Evolutionary conservation across 53 echinoderm and acorn worm species (phyloP).

Genomic region (Pentamera pediparva): DNA sequence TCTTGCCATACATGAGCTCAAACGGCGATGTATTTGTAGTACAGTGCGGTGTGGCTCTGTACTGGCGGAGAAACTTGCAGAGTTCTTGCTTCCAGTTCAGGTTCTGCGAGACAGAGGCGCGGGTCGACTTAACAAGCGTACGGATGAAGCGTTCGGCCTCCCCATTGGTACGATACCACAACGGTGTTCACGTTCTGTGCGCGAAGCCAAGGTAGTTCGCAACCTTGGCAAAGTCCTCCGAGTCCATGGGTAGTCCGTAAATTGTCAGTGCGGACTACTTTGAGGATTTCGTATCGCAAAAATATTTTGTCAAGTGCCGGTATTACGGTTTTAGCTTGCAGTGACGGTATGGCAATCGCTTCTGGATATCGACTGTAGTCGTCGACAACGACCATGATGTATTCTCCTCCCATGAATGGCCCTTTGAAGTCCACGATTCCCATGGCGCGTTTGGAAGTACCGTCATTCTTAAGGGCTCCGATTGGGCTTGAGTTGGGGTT

Average conservation of each 20-base stretch:
- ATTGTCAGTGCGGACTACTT: conserved; percentile 53
- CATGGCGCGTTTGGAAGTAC: conserved; percentile 5
- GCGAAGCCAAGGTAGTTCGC: conserved; percentile 56
- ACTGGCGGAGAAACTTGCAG: conserved; percentile 39
- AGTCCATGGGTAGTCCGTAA: conserved; percentile 62
- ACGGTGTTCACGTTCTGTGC: conserved; percentile 48
- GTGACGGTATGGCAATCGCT: conserved; percentile 46
- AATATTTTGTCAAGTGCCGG: conserved; percentile 63
- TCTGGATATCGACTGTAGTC: conserved; percentile 64
- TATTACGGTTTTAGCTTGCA: conserved; percentile 47
- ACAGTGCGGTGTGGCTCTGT: conserved; percentile 46
- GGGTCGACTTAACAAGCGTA: conserved; percentile 36
- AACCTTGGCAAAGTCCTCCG: conserved; percentile 47
- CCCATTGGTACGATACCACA: conserved; percentile 61
- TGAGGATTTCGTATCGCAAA: conserved; percentile 47
- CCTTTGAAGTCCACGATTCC: conserved; percentile 25
- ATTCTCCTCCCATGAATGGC: conserved; percentile 41
- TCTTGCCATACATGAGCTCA: conserved; percentile 27
- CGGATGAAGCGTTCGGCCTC: conserved; percentile 56
- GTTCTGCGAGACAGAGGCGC: conserved; percentile 31
- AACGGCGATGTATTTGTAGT: conserved; percentile 36
- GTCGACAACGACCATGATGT: conserved; percentile 62
- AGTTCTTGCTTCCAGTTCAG: conserved; percentile 33
- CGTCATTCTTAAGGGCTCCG: conserved; percentile 17
- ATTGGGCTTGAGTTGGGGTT: conserved; percentile 20